Base-by-base conservation (phyloP, 92 coral and sea anemone genomes). In the Bergia puertoricense region DNA sequence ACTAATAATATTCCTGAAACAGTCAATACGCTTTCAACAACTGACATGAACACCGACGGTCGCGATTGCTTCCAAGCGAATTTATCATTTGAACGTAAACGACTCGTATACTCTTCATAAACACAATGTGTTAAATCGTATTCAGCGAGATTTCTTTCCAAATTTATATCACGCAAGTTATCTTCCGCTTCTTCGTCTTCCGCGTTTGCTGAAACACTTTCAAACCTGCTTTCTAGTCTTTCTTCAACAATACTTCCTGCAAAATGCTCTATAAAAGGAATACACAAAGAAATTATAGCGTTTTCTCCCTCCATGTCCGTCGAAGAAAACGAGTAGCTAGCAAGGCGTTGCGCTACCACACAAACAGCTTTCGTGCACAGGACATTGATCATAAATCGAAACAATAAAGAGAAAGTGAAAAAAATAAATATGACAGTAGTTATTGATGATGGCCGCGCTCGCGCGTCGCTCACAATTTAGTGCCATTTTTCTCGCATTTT, bases 201-300 rank as follows among this genome's bases (percentile, higher is more conserved):
- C 38, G 41, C 41, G 38, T 36, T 72, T 36, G 8, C 76, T 30
- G 76, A 72, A 72, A n/a, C 76, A 23, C 38, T 2, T 16, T 72
- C 41, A 30, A 8, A 72, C 30, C 76, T 72, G 2, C 43, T 72
- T 72, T 72, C 76, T 16, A 72, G 11, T 3, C 38, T 72, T 72
- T 72, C 76, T 72, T 72, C 76, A 10, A 72, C 30, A 30, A 72
- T 72, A 43, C 76, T 72, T 6, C 76, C 76, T 30, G 76, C 76
- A 72, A 72, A 72, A 72, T 72, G 43, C 40, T 72, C 76, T 16
- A 72, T 6, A 1, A 72, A 6, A 5, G 76, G 76, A 72, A 8
- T 16, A 36, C 76, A 72, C 41, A 72, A 72, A 43, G 76, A 37
- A 40, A n/a, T 30, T 15, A 72, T 2, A 14, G 2, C 2, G 43